Base-by-base conservation (phyloP, 2,888 invertebrate genomes). In the Alentia gelatinosa region DNA sequence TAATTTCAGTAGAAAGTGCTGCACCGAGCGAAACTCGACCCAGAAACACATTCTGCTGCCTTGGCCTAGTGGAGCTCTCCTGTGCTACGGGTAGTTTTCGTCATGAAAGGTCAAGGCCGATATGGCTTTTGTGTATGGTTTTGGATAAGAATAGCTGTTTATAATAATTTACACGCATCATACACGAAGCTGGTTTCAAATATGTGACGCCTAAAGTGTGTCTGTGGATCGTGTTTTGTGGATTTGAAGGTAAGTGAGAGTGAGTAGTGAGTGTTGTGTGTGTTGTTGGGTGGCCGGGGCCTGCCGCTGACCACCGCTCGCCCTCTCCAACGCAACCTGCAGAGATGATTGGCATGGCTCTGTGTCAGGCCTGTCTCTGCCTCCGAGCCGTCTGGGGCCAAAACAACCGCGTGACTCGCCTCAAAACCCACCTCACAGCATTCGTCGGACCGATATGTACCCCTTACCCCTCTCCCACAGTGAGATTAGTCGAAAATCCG, bases 131-230 rank as follows among this genome's bases (percentile, higher is more conserved):
- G 86, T 86, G 86, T 86, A 86, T 86, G 86, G 86, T 86, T 86
- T 86, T 86, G 86, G 86, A 86, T 86, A 86, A 86, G 86, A 86
- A 86, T 86, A 86, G 86, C 86, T 86, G 86, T 86, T 86, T 86
- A 86, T 86, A 86, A 86, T 86, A 86, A 86, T 86, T 86, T 86
- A 86, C 86, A 86, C 86, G 86, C 86, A 86, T 86, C 86, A 86
- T 86, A 86, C 86, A 86, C 86, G 86, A 86, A 26, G 86, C 86
- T 86, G 86, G 50, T 42, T 47, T 86, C 86, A 86, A 86, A 86
- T 86, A 86, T 86, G 86, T 86, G 86, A 86, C n/a, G 86, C 47
- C 86, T 23, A 86, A 86, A 86, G 86, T 47, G 47, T 33, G 47
- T 47, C n/a, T 30, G 23, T n/a, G 50, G 35, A 30, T 30, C 47